Evolutionary conservation across 2,113 vertebrate species (phyloP), one percentile per base, ranked within the genome.

Genomic region (Phaethon lepturus): DNA sequence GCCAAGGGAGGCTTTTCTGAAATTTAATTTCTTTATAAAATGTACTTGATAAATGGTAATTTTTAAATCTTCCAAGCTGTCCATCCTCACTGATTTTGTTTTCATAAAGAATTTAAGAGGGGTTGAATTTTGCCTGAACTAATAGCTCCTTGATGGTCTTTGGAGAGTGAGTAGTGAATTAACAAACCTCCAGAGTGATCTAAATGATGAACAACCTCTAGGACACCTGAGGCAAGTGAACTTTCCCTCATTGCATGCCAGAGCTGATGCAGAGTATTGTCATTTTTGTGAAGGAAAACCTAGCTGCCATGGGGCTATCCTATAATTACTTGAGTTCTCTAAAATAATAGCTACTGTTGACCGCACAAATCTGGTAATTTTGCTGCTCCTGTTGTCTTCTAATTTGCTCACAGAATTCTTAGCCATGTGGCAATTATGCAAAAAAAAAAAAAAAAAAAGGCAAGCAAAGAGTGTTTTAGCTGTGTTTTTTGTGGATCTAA

Each of bases 31-130:
- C 26, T 92, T 93, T 55, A 64, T 90, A 86, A 86, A 94, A 62
- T 62, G 23, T 86, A 87, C 33, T 38, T 82, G 31, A 62, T 84
- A 95, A 94, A 77, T 47, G 13, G 14, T 35, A 56, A 53, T 40
- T 82, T 94, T 87, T 77, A 95, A 88, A 90, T 96, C 59, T 97
- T 80, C 45, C 19, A 80, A 71, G 18, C 25, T 88, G 73, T 81
- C 67, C 50, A 22, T 62, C 11, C 9, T 92, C 50, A 83, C 86
- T 91, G 47, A 60, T 90, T 97, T 97, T 95, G 23, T 95, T 97
- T 97, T 77, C 63, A 90, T 87, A 87, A 56, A 26, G 47, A 78
- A 33, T 24, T 73, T 73, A 84, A 78, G 45, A 77, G 52, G 22
- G 6, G 19, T 81, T 93, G 35, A 86, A 75, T 95, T 95, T 75